Percentiles rank a stretch among this genome's conserved stretches.
Evolutionary conservation across 2,113 vertebrate species (phyloP).

Genomic region (Actenoides hombroni): DNA sequence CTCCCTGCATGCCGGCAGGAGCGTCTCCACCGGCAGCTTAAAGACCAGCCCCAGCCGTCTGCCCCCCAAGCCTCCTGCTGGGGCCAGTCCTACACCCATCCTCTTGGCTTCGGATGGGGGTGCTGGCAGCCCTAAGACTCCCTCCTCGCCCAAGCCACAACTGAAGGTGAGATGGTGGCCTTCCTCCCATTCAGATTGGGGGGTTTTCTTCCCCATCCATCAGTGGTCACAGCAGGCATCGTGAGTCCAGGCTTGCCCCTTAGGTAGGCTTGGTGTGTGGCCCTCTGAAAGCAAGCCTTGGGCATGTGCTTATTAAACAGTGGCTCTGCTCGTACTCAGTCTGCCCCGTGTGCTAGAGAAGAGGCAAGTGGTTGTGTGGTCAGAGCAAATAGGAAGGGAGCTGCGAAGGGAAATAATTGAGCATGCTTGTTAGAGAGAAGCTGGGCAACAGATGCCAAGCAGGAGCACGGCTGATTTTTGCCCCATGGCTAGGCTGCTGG

Average conservation of each 20-base stretch:
- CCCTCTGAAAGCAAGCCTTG: neutral
- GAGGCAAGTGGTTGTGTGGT: neutral
- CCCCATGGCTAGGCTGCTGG: neutral
- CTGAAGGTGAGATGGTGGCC: constrained; percentile 71
- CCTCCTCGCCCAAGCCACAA: constrained; percentile 72
- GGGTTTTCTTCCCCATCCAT: neutral
- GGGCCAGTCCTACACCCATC: constrained; percentile 57
- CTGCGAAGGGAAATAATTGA: neutral
- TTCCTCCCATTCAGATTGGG: neutral
- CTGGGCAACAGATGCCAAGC: neutral
- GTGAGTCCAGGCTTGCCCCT: neutral
- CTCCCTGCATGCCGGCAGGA: neutral
- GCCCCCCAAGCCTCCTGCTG: constrained; percentile 54
- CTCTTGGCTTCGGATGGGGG: constrained; percentile 44
- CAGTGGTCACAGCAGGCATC: neutral
- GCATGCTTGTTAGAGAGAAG: neutral
- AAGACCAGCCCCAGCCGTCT: constrained; percentile 32
- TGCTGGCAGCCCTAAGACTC: neutral
- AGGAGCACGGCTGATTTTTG: neutral
- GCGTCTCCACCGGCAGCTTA: neutral
- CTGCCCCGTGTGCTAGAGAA: neutral
- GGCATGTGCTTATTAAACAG: neutral
- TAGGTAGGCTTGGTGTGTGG: neutral
- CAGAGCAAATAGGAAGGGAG: neutral
- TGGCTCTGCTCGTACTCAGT: neutral